Evolutionary conservation across 2,113 vertebrate genomes (phyloP).

Genomic region (Hydrolagus affinis): DNA sequence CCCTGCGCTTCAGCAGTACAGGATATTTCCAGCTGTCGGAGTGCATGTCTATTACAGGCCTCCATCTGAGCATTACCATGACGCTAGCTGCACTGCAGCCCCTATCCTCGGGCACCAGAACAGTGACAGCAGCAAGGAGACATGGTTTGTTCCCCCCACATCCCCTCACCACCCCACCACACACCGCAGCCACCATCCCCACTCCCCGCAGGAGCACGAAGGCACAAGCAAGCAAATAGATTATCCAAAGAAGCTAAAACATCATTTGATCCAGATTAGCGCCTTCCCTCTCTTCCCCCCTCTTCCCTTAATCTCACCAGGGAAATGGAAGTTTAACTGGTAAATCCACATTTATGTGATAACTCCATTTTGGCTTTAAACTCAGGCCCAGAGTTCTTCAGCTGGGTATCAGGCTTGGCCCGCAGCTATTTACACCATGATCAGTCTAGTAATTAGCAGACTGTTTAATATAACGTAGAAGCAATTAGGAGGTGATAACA

Average conservation of each 20-base stretch:
- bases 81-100: slow-evolving; percentile 46
- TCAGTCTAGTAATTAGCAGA: slow-evolving; percentile 97
- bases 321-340: slow-evolving; percentile 44
- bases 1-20: slow-evolving; percentile 34
- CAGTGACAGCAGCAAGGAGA: slow-evolving; percentile 43
- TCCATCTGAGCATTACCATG: slow-evolving; percentile 44
- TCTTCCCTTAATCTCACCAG: slow-evolving; percentile 45
- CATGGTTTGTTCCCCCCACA: slow-evolving; percentile 36
- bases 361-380: slow-evolving; percentile 54
- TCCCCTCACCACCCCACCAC: too few relatives aligned
- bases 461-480: slow-evolving; percentile 98
- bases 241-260: slow-evolving; percentile 45
- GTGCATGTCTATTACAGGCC: slow-evolving; percentile 55
- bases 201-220: slow-evolving; percentile 38
- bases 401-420: slow-evolving; percentile 69
- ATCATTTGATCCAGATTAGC: slow-evolving; percentile 43
- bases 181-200: too few relatives aligned
- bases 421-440: slow-evolving; percentile 91
- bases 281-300: slow-evolving; percentile 33
- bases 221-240: slow-evolving; percentile 46
- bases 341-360: slow-evolving; percentile 47
- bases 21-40: slow-evolving; percentile 48
- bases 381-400: slow-evolving; percentile 57
- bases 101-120: slow-evolving; percentile 40
- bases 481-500: slow-evolving; percentile 99